Evolutionary conservation across 2,888 invertebrate species (phyloP), one percentile per base, ranked within the genome.

Genomic region (Tiliacea citrago): DNA sequence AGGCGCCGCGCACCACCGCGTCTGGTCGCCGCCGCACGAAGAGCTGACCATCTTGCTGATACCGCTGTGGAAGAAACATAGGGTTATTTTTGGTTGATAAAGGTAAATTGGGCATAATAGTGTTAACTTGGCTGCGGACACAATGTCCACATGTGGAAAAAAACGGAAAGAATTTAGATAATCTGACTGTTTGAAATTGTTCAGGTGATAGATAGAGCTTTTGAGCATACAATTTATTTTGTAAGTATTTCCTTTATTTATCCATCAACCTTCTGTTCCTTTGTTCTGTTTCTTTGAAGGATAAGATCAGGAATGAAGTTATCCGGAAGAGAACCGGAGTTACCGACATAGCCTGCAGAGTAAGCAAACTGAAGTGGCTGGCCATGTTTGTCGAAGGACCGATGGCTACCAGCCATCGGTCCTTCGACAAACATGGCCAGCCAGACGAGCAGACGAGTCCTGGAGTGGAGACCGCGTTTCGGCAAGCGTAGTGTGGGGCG

Each of bases 11-110:
- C 96, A 13, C 95, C 93, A 2, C 96, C 94, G 18, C 96, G 96
- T 9, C 96, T 93, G 5, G 95, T 94, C 3, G 96, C 96, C 1
- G 96, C 96, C 51, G 93, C 95, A 21, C 96, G 95, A 5, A 96
- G 90, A 5, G 96, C 95, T 9, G 95, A 95, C 96, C 96, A 96
- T 93, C 96, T 90, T 68, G 96, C 95, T 57, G 96, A 96, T 69
- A 96, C 96, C 73, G 95, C 96, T 94, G 92, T 77, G 39, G 79
- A 89, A 82, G 71, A 80, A 58, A 4, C 0, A 24, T 18, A 6
- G 0, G 47, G 53, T 77, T 55, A 73, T 8, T n/a, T 75, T 72
- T n/a, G n/a, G 10, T 16, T 55, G 45, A 18, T 24, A 18, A 7
- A 12, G 10, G 29, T 0, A 2, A 13, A n/a, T 55, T 9, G 4